A percentile compares a stretch with the other conserved stretches of the same genome.
phyloP scores from a whole-genome alignment of 1,140 invertebrate species.

The Neodiprion lecontei region DNA sequence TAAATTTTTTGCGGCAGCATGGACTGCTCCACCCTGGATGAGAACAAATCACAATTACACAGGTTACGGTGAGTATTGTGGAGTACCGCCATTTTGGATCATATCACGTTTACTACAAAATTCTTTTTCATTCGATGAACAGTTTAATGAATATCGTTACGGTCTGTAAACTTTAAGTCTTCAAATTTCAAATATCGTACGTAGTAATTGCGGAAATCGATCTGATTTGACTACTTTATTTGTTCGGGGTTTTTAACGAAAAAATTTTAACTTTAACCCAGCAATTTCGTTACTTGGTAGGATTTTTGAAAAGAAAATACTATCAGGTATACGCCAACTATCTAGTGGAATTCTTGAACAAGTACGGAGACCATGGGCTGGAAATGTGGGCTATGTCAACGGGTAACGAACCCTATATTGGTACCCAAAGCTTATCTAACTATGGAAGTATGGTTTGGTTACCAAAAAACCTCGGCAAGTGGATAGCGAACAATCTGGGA shows the following conservation, averaged over 20 bases:
- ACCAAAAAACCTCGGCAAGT: conserved; percentile 66
- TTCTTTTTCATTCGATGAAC: too few species aligned
- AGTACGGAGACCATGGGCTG: conserved; percentile 47
- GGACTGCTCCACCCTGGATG: conserved; percentile 94
- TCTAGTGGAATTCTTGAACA: conserved; percentile 63
- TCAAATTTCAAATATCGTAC: too few species aligned
- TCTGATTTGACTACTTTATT: too few species aligned
- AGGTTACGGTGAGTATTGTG: conserved; percentile 11
- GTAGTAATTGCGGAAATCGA: too few species aligned
- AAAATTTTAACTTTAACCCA: too few species aligned
- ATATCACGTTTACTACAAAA: too few species aligned
- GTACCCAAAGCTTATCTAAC: conserved; percentile 69
- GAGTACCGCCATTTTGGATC: too few species aligned
- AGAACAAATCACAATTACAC: conserved; percentile 77
- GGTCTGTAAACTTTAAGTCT: too few species aligned
- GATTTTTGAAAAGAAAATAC: conserved; percentile 45
- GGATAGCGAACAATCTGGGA: conserved; percentile 70
- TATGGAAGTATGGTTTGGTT: conserved; percentile 78
- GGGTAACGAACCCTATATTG: conserved; percentile 69
- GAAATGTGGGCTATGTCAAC: conserved; percentile 68
- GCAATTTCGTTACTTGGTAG: conserved; percentile 14
- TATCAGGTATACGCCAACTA: conserved; percentile 71
- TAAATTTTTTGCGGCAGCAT: conserved; percentile 74
- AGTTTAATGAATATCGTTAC: too few species aligned
- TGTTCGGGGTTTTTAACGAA: too few species aligned